These are phyloP conservation scores for Agrochola litura DNA, from an alignment of 2,888 invertebrate species.

Conservation along the genomic window DNA sequence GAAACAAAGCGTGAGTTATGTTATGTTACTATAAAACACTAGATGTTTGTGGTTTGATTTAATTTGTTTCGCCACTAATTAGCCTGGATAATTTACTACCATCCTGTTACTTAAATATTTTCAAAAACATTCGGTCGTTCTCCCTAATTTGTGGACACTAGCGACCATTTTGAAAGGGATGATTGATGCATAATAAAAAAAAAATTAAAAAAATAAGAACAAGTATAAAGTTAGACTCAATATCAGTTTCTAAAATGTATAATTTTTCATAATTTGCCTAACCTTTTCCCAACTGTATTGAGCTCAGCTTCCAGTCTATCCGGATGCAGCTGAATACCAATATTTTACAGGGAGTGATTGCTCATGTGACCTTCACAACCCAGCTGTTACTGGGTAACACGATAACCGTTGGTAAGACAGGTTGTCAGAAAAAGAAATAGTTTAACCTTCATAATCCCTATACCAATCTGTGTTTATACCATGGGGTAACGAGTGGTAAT, in stretches of 20 bases:
- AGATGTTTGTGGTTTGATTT: not conserved
- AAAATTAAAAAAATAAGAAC: too few relatives aligned
- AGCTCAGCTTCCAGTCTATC: not conserved
- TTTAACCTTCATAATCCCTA: not conserved
- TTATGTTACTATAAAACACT: not conserved
- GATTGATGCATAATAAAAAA: not conserved
- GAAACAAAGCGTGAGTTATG: too few relatives aligned
- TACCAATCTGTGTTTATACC: not conserved
- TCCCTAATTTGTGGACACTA: not conserved
- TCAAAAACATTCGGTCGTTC: not conserved
- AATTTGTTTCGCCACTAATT: too few relatives aligned
- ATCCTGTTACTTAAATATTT: not conserved
- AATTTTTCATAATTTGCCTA: not conserved
- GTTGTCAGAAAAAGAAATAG: not conserved
- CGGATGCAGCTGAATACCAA: not conserved
- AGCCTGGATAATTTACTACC: not conserved
- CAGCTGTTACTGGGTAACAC: not conserved
- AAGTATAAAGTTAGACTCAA: too few relatives aligned
- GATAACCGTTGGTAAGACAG: not conserved
- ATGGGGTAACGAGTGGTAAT: constrained; percentile 29
- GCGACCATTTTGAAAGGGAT: not conserved
- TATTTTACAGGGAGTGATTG: not conserved
- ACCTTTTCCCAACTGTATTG: too few relatives aligned
- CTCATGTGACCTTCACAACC: not conserved
- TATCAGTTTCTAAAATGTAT: too few relatives aligned